Base-by-base conservation (phyloP, 2,797 vertebrate species). In the Hemibagrus guttatus region DNA sequence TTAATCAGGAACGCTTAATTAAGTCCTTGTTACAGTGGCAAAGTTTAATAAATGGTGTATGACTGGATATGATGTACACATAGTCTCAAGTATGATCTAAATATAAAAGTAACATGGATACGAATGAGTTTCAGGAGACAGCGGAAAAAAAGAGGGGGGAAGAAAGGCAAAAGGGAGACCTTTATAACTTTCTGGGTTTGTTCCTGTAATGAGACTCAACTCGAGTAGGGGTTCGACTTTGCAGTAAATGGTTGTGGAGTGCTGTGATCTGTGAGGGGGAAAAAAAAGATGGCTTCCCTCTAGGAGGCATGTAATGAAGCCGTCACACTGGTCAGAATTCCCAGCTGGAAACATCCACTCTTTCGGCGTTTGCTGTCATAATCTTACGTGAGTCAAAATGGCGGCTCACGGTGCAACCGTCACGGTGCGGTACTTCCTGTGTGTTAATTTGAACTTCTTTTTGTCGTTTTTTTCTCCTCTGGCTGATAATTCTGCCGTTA, bases 1-100 rank as follows among this genome's bases (percentile, higher is more conserved):
- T 83, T 87, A 87, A 87, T 85, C 59, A 84, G 56, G 23, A 78
- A 87, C 68, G 78, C 52, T 86, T 91, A 87, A 89, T 90, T 89
- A 89, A 85, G 85, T 87, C 23, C 79, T 86, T 56, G 63, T 61
- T 63, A 85, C 71, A 63, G 21, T 49, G 69, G 9, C 52, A 85
- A 28, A 61, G 76, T 79, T 79, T 79, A 79, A 23, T 79, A 39
- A 21, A 39, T 13, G 31, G 76, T 79, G 54, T 21, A 16, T 79
- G 76, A 59, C 76, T 59, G 76, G 59, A 79, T 79, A 59, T 23
- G 5, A 39, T 79, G 35, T 13, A 58, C 75, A 78, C 54, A 39
- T 9, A 14, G 54, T 58, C 1, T 35, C 17, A 23, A 13, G 23
- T 26, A 58, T 75, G 13, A 75, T 75, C 1, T 35, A 59, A 23